A percentile compares a stretch with the other conserved stretches of the same genome.
These are phyloP conservation scores for Platypus cylindrus DNA, from an alignment of 2,888 invertebrate genomes.

Conservation along the genomic window DNA sequence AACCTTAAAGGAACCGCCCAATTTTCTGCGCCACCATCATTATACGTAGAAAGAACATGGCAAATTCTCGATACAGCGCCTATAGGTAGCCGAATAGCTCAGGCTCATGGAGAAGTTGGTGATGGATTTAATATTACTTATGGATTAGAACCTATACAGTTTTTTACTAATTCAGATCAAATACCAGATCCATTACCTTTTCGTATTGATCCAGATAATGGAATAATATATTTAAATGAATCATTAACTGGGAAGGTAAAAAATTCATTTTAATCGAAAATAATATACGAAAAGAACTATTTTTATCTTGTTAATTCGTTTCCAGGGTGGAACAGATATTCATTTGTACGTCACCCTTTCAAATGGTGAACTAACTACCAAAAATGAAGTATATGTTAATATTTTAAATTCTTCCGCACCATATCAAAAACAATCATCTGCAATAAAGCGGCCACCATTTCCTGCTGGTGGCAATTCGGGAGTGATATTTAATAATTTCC, in stretches of 20 bases:
- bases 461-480: conserved; percentile 13
- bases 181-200: conserved; percentile 53
- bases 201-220: conserved; percentile 59
- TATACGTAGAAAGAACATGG: conserved; percentile 63
- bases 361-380: conserved; percentile 51
- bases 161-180: conserved; percentile 20
- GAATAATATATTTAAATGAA: conserved; percentile 68
- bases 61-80: conserved; percentile 55
- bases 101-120: conserved; percentile 52
- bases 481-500: conserved; percentile 15
- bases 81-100: conserved; percentile 58
- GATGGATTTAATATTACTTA: conserved; percentile 52
- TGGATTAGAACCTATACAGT: conserved; percentile 48
- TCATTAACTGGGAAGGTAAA: conserved; percentile 64
- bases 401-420: conserved; percentile 36
- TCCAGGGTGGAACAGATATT: conserved; percentile 52
- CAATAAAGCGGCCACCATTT: conserved; percentile 21
- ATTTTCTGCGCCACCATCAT: conserved; percentile 46
- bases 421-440: conserved; percentile 12
- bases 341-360: conserved; percentile 55
- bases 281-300: no score
- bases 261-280: no score
- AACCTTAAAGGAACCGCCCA: neutral
- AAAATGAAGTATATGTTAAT: conserved; percentile 54
- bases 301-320: no score